A percentile compares a stretch with the other conserved stretches of the same genome.
These are phyloP conservation scores for Phymatocera aterrima DNA, from an alignment of 2,888 invertebrate species.

Conservation along the genomic window DNA sequence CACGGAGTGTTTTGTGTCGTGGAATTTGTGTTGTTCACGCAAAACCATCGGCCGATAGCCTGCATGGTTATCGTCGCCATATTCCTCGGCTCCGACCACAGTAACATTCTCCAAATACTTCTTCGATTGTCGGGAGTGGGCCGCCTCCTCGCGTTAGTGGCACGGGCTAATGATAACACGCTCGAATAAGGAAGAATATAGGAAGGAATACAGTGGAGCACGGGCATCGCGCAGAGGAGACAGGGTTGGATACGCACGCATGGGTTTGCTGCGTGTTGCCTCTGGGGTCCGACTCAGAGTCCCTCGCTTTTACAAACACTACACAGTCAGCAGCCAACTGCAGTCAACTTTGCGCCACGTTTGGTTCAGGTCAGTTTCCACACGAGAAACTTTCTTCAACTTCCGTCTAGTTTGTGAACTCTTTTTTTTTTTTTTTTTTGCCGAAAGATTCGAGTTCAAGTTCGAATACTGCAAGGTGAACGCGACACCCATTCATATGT, in stretches of 20 bases:
- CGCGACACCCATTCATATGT: too few species aligned
- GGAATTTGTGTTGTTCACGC: too few species aligned
- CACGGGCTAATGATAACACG: slow-evolving; percentile 72
- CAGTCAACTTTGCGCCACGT: slow-evolving; percentile 40
- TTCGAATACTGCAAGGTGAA: too few species aligned
- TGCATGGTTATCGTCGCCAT: too few species aligned
- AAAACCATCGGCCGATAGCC: too few species aligned
- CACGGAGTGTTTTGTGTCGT: too few species aligned
- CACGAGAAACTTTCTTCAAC: not conserved
- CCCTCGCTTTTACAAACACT: slow-evolving; percentile 60
- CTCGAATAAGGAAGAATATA: slow-evolving; percentile 70
- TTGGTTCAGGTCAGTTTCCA: slow-evolving; percentile 9
- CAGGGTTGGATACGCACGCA: slow-evolving; percentile 75
- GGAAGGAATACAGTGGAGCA: slow-evolving; percentile 49
- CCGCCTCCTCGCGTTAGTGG: slow-evolving; percentile 56
- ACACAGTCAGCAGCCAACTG: slow-evolving; percentile 29
- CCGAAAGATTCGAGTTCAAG: too few species aligned
- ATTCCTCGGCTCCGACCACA: too few species aligned
- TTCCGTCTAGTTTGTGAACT: too few species aligned
- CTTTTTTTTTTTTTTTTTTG: not conserved
- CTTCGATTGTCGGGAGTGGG: slow-evolving; percentile 3
- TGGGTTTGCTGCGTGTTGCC: slow-evolving; percentile 65
- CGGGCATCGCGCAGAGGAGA: slow-evolving; percentile 66
- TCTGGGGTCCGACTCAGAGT: slow-evolving; percentile 67
- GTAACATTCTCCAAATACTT: too few species aligned